Conservation (phyloP, 2,888 invertebrate genomes). For the Apamea anceps region DNA sequence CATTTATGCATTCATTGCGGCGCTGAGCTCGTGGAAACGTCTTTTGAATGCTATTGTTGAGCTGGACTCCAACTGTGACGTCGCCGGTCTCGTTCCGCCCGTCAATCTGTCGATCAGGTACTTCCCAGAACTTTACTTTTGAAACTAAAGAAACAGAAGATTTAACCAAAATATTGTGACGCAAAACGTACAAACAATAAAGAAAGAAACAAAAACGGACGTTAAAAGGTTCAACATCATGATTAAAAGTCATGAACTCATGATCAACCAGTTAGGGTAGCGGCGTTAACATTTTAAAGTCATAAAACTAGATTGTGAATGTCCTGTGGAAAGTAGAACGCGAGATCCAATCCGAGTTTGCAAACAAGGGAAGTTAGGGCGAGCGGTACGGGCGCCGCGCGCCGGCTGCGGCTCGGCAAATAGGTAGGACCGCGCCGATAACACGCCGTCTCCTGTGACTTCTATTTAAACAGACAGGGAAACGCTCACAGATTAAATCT, state of each 20-base stretch:
- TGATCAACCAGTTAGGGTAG: constrained; percentile 78
- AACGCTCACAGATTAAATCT: constrained; percentile 88
- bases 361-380: constrained; percentile 89
- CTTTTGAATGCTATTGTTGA: constrained; percentile 82
- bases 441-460: constrained; percentile 87
- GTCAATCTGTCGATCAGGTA: constrained; percentile 72
- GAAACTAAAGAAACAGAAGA: constrained; percentile 54
- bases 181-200: constrained; percentile 27
- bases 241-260: constrained; percentile 72
- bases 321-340: constrained; percentile 88
- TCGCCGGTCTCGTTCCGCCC: constrained; percentile 78
- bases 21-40: constrained; percentile 75
- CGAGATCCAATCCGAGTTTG: constrained; percentile 89
- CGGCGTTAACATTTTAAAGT: constrained; percentile 85
- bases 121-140: constrained; percentile 71
- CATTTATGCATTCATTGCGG: constrained; percentile 81
- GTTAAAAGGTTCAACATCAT: constrained; percentile 65
- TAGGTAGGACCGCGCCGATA: constrained; percentile 82
- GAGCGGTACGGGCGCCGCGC: constrained; percentile 72
- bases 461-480: constrained; percentile 88
- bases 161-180: constrained; percentile 51
- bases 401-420: constrained; percentile 59
- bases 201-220: constrained; percentile 55
- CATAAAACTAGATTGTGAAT: constrained; percentile 89
- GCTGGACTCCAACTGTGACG: constrained; percentile 83